A percentile compares a stretch with the other conserved stretches of the same genome.
phyloP scores from a whole-genome alignment of 2,113 vertebrate genomes.

The Marmota flaviventris region DNA sequence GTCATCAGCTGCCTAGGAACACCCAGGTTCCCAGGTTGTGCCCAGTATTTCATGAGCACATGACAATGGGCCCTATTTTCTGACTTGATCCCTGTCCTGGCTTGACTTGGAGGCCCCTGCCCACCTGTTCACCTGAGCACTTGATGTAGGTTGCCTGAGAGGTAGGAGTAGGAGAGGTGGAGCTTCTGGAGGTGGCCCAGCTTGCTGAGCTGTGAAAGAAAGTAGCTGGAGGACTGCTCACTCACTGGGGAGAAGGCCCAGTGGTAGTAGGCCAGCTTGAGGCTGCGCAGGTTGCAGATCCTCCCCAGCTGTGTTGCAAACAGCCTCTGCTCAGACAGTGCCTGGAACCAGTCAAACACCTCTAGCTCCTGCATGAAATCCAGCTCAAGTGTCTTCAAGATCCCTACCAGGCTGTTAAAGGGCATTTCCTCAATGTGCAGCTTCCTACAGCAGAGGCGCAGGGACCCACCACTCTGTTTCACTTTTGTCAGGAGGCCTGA shows the following conservation, averaged over 20 bases:
- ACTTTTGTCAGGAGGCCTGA: not conserved
- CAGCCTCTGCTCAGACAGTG: constrained; percentile 80
- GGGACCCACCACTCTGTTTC: constrained; percentile 74
- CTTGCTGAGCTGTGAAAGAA: constrained; percentile 88
- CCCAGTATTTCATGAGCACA: not conserved
- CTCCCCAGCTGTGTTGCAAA: constrained; percentile 88
- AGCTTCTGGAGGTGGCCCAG: constrained; percentile 88
- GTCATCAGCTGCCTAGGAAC: not conserved
- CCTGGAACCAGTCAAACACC: constrained; percentile 35
- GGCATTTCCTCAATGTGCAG: constrained; percentile 92
- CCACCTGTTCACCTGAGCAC: constrained; percentile 89
- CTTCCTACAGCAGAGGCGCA: constrained; percentile 91
- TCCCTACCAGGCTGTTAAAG: constrained; percentile 79
- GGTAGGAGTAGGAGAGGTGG: constrained; percentile 91
- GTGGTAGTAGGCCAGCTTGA: constrained; percentile 93
- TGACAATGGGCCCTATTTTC: not conserved
- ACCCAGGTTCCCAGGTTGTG: not conserved
- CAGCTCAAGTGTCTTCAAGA: constrained; percentile 90
- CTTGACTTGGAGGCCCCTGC: not conserved
- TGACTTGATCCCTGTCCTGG: not conserved
- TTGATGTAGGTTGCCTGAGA: constrained; percentile 91
- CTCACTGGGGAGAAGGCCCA: constrained; percentile 87
- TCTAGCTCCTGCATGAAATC: constrained; percentile 85
- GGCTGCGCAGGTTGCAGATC: constrained; percentile 88
- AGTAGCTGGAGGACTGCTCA: constrained; percentile 85